Evolutionary conservation across 1,140 invertebrate genomes (phyloP).

Genomic region (Choristoneura fumiferana): DNA sequence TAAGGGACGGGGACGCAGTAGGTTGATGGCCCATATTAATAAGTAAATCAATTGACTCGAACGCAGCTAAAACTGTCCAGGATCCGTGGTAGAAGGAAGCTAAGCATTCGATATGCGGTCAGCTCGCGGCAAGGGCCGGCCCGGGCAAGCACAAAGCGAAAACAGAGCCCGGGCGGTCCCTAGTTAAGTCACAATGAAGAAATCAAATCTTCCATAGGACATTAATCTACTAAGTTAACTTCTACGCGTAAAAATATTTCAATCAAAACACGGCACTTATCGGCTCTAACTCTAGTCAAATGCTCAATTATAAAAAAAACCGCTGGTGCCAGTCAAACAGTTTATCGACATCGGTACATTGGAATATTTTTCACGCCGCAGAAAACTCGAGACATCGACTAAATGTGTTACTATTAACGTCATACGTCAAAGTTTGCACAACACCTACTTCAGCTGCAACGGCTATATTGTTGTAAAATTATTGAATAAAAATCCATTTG

Average conservation of each 20-base stretch:
- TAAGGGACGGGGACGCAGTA: slow-evolving; percentile 42
- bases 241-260: slow-evolving; percentile 51
- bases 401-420: slow-evolving; percentile 74
- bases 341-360: slow-evolving; percentile 30
- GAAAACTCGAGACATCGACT: slow-evolving; percentile 72
- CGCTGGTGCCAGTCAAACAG: slow-evolving; percentile 15
- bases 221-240: slow-evolving; percentile 68
- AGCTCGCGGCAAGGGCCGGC: slow-evolving; percentile 36
- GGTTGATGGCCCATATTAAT: slow-evolving; percentile 71
- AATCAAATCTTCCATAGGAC: slow-evolving; percentile 75
- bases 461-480: slow-evolving; percentile 65
- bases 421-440: slow-evolving; percentile 63
- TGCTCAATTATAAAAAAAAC: slow-evolving; percentile 60
- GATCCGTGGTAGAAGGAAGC: slow-evolving; percentile 40
- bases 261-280: slow-evolving; percentile 36
- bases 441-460: slow-evolving; percentile 51
- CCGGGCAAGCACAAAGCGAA: slow-evolving; percentile 47
- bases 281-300: slow-evolving; percentile 52
- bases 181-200: slow-evolving; percentile 71
- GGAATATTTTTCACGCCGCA: slow-evolving; percentile 47
- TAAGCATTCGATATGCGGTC: slow-evolving; percentile 20
- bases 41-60: slow-evolving; percentile 73
- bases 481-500: slow-evolving; percentile 55
- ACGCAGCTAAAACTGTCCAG: slow-evolving; percentile 63
- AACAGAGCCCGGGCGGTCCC: slow-evolving; percentile 57